phyloP scores from a whole-genome alignment of 2,797 vertebrate species.

The Cirrhinus mrigala region DNA sequence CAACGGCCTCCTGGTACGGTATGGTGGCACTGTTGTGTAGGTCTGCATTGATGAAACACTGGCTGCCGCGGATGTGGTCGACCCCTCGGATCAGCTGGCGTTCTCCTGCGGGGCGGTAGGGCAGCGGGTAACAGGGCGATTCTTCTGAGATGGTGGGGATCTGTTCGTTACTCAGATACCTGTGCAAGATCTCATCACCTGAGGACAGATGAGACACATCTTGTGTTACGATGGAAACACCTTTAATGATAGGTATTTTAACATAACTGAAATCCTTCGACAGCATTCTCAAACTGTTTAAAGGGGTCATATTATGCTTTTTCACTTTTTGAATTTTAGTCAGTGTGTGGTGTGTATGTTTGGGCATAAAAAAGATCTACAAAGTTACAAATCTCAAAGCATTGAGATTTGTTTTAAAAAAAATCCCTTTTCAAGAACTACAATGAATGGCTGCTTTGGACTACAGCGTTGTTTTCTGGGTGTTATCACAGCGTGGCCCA shows the following conservation, averaged over 20 bases:
- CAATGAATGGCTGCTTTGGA: too few relatives aligned
- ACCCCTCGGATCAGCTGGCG: slow-evolving; percentile 84
- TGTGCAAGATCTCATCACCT: slow-evolving; percentile 85
- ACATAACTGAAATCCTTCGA: neutral
- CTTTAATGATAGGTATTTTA: neutral
- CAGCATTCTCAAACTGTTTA: neutral
- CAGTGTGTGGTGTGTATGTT: too few relatives aligned
- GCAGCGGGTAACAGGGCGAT: slow-evolving; percentile 73
- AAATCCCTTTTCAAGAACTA: too few relatives aligned
- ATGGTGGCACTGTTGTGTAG: slow-evolving; percentile 90
- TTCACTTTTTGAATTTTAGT: too few relatives aligned
- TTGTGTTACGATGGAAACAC: neutral
- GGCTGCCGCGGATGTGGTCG: slow-evolving; percentile 90
- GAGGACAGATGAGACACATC: slow-evolving; percentile 1
- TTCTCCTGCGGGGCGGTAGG: slow-evolving; percentile 77
- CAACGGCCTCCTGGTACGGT: slow-evolving; percentile 85
- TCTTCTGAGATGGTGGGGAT: slow-evolving; percentile 90
- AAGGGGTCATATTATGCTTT: too few relatives aligned
- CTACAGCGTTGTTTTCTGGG: too few relatives aligned
- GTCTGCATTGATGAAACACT: slow-evolving; percentile 84
- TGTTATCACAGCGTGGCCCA: too few relatives aligned
- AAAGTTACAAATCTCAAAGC: too few relatives aligned
- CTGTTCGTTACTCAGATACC: slow-evolving; percentile 91
- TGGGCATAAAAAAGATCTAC: too few relatives aligned
- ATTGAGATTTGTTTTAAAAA: too few relatives aligned